A percentile compares a stretch with the other conserved stretches of the same genome.
Evolutionary conservation across 2,113 vertebrate genomes (phyloP).

Genomic region (Ranitomeya imitator): DNA sequence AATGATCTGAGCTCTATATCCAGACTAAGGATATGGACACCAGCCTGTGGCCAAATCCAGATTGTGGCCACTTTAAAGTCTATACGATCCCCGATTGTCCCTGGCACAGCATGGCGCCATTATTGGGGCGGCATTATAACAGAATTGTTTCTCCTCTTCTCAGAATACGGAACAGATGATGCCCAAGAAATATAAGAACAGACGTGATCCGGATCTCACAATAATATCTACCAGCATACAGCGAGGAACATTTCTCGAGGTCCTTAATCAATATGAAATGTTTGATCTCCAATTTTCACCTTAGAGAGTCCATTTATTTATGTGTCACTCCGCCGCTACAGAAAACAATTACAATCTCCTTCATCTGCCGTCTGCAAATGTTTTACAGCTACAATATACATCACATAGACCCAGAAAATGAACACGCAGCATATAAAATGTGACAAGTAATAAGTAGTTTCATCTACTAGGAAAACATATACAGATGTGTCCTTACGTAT

Average conservation of each 20-base stretch:
- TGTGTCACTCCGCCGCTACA: not conserved
- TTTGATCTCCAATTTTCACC: slow-evolving; percentile 15
- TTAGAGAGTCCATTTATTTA: not conserved
- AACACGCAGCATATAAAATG: not conserved
- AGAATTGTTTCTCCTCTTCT: not conserved
- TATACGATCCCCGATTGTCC: not conserved
- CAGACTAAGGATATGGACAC: not conserved
- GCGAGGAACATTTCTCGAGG: not conserved
- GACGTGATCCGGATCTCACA: not conserved
- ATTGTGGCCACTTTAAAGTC: not conserved
- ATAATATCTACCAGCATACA: not conserved
- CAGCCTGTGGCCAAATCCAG: not conserved
- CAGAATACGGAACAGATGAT: not conserved
- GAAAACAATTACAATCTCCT: slow-evolving; percentile 7
- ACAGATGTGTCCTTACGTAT: too few species aligned
- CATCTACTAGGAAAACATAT: too few species aligned
- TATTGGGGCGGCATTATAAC: not conserved
- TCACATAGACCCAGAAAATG: not conserved
- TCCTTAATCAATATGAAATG: not conserved
- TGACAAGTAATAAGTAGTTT: not conserved
- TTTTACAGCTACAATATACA: not conserved
- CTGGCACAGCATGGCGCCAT: not conserved
- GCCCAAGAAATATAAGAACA: not conserved
- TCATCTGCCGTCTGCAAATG: not conserved
- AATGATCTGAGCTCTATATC: not conserved